These are phyloP conservation scores for Calcarius lapponicus DNA, from an alignment of 2,797 vertebrate species.

Conservation along the genomic window DNA sequence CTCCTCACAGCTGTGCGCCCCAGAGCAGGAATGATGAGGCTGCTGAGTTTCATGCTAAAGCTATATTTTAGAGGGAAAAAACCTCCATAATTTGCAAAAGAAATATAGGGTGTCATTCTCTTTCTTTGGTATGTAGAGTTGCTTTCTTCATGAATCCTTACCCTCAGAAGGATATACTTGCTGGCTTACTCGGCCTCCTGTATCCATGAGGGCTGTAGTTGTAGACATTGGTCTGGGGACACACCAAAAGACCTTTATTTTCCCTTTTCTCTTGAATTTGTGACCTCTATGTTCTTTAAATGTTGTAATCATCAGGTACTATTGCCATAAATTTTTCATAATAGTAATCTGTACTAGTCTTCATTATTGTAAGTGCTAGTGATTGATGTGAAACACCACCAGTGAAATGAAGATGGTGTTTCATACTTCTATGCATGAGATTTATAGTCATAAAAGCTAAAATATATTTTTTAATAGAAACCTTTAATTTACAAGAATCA, in stretches of 20 bases:
- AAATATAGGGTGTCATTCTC: rapidly evolving
- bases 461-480: background rate
- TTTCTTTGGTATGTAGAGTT: background rate
- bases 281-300: background rate
- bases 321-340: background rate
- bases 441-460: background rate
- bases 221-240: background rate
- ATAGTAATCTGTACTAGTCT: background rate
- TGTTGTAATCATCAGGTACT: background rate
- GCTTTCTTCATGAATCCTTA: background rate
- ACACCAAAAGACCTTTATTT: background rate
- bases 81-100: rapidly evolving
- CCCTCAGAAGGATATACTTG: background rate
- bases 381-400: background rate
- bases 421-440: background rate
- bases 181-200: background rate
- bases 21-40: background rate
- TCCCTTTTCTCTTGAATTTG: background rate
- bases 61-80: background rate
- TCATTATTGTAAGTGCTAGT: background rate
- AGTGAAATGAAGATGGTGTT: background rate
- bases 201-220: background rate
- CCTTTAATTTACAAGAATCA: background rate
- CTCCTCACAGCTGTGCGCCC: rapidly evolving
- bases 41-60: background rate